A percentile compares a stretch with the other conserved stretches of the same genome.
These are phyloP conservation scores for Pelagia noctiluca DNA, from an alignment of 30 jellyfish, hydroid and myxozoan species.

Conservation along the genomic window DNA sequence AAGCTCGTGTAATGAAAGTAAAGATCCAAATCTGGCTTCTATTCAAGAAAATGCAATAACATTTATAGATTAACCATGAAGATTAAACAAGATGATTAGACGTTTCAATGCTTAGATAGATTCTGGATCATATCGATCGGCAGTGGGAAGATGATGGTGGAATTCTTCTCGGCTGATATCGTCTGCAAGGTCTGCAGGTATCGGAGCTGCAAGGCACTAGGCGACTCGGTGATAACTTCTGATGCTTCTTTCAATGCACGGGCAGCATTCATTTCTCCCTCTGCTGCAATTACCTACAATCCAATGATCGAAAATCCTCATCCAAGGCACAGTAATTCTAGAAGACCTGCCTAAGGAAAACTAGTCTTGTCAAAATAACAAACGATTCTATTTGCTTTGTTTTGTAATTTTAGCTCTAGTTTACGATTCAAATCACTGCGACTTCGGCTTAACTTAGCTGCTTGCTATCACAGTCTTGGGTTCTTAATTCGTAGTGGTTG, in stretches of 20 bases:
- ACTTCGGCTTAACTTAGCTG: too few relatives aligned
- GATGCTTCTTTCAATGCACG: constrained; percentile 99
- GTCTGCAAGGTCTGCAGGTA: constrained; percentile 93
- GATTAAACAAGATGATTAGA: not conserved
- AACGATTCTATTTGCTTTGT: too few relatives aligned
- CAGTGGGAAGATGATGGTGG: constrained; percentile 95
- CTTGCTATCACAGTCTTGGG: too few relatives aligned
- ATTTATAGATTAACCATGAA: not conserved
- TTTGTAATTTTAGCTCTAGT: too few relatives aligned
- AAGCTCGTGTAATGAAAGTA: too few relatives aligned
- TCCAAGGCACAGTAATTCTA: not conserved
- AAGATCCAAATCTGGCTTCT: too few relatives aligned
- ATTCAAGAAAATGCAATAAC: not conserved
- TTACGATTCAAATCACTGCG: too few relatives aligned
- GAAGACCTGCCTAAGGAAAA: not conserved
- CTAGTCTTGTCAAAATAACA: not conserved
- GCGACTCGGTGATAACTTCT: constrained; percentile 91
- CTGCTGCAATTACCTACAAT: constrained; percentile 97
- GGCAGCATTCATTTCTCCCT: constrained; percentile 99
- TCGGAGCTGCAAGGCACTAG: constrained; percentile 94
- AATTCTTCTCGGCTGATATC: constrained; percentile 97
- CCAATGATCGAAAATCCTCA: not conserved
- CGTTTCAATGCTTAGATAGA: constrained; percentile 18
- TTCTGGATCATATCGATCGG: constrained; percentile 85
- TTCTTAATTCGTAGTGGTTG: not conserved